These are phyloP conservation scores for Cichlasoma orientale DNA, from an alignment of 2,797 vertebrate species.

Conservation along the genomic window DNA sequence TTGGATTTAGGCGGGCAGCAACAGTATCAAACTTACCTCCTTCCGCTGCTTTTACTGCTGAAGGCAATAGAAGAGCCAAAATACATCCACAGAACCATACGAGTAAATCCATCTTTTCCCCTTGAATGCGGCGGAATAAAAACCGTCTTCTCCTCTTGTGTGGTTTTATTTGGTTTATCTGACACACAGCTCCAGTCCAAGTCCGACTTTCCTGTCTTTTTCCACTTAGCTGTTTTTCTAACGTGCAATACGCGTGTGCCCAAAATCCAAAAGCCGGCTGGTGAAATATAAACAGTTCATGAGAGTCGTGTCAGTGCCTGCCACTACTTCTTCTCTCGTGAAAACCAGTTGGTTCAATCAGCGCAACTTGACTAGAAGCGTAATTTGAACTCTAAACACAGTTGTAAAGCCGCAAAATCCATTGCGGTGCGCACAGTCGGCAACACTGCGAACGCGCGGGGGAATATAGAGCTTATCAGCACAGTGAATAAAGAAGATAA, in stretches of 20 bases:
- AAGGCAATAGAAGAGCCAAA: conserved; percentile 59
- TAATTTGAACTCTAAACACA: conserved; percentile 25
- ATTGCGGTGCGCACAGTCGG: conserved; percentile 39
- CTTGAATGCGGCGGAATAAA: background rate
- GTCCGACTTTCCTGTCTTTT: background rate
- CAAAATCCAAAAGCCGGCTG: conserved; percentile 32
- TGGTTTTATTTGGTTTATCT: conserved; percentile 7
- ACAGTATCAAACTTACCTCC: conserved; percentile 72
- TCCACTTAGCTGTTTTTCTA: conserved; percentile 25
- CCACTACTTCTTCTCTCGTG: background rate
- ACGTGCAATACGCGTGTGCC: conserved; percentile 18
- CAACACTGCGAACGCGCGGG: conserved; percentile 17
- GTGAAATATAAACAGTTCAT: background rate
- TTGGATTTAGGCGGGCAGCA: conserved; percentile 13
- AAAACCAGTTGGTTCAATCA: background rate
- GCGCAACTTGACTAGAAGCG: background rate
- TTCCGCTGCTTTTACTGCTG: conserved; percentile 55
- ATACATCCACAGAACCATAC: conserved; percentile 74
- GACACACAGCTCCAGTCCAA: conserved; percentile 12
- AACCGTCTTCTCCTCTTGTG: conserved; percentile 12
- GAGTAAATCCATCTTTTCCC: conserved; percentile 71
- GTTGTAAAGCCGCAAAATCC: conserved; percentile 53
- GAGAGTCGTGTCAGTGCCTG: background rate
- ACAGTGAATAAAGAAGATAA: background rate
- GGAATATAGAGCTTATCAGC: background rate